These are phyloP conservation scores for Syrista parreyssii DNA, from an alignment of 2,888 invertebrate genomes.

Conservation along the genomic window DNA sequence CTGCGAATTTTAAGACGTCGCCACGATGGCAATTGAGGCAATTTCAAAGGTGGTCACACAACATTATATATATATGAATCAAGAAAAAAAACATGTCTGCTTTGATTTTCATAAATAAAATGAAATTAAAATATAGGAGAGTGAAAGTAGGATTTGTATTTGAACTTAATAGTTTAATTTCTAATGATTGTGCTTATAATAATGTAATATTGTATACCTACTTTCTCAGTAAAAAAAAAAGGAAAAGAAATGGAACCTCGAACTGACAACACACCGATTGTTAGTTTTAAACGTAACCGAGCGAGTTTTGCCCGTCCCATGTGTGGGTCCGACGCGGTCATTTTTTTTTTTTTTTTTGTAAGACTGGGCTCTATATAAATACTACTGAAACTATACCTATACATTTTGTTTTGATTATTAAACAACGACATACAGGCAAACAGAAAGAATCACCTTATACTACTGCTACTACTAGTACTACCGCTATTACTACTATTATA, in stretches of 20 bases:
- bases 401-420: slow-evolving; percentile 60
- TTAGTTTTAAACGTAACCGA: slow-evolving; percentile 60
- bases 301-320: slow-evolving; percentile 64
- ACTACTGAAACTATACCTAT: slow-evolving; percentile 62
- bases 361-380: slow-evolving; percentile 67
- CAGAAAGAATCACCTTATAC: background rate
- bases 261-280: slow-evolving; percentile 62
- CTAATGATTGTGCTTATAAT: slow-evolving; percentile 62
- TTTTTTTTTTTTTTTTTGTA: slow-evolving; percentile 63
- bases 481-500: background rate
- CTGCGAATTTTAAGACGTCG: slow-evolving; percentile 57
- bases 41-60: slow-evolving; percentile 61
- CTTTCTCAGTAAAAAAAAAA: slow-evolving; percentile 58
- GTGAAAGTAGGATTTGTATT: slow-evolving; percentile 66
- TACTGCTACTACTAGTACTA: background rate
- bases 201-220: slow-evolving; percentile 61
- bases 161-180: slow-evolving; percentile 64
- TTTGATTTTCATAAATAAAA: slow-evolving; percentile 60
- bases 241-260: slow-evolving; percentile 35
- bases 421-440: slow-evolving; percentile 17
- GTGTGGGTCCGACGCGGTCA: slow-evolving; percentile 59
- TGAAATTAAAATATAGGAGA: slow-evolving; percentile 54
- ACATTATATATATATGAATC: slow-evolving; percentile 53
- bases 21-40: slow-evolving; percentile 60
- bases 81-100: slow-evolving; percentile 52